Evolutionary conservation across 2,888 invertebrate species (phyloP), one percentile per base, ranked within the genome.

Genomic region (Chloroclysta siterata): DNA sequence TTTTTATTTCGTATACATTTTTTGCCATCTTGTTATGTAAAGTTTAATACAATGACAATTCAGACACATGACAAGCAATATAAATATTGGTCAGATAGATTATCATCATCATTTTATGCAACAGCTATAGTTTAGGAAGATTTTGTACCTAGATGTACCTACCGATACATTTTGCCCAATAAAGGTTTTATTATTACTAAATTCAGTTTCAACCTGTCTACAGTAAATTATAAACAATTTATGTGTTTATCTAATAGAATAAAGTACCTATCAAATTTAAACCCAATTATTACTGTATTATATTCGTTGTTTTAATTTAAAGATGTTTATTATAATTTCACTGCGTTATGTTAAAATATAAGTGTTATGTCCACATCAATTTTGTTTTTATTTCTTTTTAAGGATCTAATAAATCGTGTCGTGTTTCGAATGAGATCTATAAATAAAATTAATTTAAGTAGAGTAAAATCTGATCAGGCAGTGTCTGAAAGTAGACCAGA

Each of bases 271-370:
- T 15, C 10, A 60, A 53, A 63, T 51, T 48, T 67, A 65, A 50
- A 60, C 67, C 66, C 70, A 67, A 70, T 73, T 77, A 78, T 44
- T 80, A 83, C 79, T 83, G 81, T 87, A 85, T 86, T 86, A 83
- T 80, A 80, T 89, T 88, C 82, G 86, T 92, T 92, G 90, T 90
- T 90, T 90, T 93, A 88, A 89, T 91, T 92, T 91, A 88, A 90
- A 90, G 87, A 90, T 88, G 86, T 93, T 93, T 92, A 92, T 92
- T 91, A 87, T 88, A 88, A 87, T 84, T 87, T 85, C 87, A 89
- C 86, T 85, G 87, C 82, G 90, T 92, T 92, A 91, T 87, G 84
- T 91, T 89, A 84, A 84, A 92, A 89, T 90, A 91, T 88, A 91
- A 89, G 89, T 90, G 91, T 93, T 91, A 90, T 88, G 84, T 88